Evolutionary conservation across 2,113 vertebrate genomes (phyloP).

Genomic region (Lipotes vexillifer): DNA sequence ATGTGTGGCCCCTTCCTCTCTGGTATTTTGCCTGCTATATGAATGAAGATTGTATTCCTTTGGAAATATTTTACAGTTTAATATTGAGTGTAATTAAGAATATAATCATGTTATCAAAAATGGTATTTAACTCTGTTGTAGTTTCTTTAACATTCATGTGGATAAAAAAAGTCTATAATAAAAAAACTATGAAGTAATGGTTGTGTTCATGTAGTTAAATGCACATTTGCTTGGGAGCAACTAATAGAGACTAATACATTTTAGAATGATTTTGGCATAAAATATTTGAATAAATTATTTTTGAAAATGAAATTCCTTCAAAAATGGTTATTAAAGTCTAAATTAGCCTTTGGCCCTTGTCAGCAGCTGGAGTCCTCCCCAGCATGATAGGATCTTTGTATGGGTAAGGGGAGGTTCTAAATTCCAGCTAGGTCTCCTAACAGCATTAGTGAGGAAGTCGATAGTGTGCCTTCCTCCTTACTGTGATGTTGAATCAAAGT

Average conservation of each 20-base stretch:
- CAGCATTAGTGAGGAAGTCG: not conserved
- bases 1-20: conserved; percentile 63
- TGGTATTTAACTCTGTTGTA: conserved; percentile 99
- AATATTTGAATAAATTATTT: conserved; percentile 46
- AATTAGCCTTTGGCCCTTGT: not conserved
- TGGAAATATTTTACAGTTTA: conserved; percentile 91
- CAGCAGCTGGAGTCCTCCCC: not conserved
- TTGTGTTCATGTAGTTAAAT: conserved; percentile 78
- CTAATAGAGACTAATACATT: conserved; percentile 28
- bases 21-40: conserved; percentile 87
- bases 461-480: not conserved
- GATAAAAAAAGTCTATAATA: conserved; percentile 96
- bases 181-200: conserved; percentile 79
- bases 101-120: conserved; percentile 93
- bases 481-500: not conserved
- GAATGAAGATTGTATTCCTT: conserved; percentile 85
- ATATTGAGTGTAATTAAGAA: conserved; percentile 91
- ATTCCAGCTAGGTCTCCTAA: not conserved
- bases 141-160: conserved; percentile 99
- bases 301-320: conserved; percentile 51
- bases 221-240: conserved; percentile 35
- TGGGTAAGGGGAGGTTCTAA: not conserved
- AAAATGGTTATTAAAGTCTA: conserved; percentile 57
- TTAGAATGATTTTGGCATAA: conserved; percentile 58
- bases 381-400: not conserved